Base-by-base conservation (phyloP, 2,888 invertebrate genomes). In the Hyalella azteca region DNA sequence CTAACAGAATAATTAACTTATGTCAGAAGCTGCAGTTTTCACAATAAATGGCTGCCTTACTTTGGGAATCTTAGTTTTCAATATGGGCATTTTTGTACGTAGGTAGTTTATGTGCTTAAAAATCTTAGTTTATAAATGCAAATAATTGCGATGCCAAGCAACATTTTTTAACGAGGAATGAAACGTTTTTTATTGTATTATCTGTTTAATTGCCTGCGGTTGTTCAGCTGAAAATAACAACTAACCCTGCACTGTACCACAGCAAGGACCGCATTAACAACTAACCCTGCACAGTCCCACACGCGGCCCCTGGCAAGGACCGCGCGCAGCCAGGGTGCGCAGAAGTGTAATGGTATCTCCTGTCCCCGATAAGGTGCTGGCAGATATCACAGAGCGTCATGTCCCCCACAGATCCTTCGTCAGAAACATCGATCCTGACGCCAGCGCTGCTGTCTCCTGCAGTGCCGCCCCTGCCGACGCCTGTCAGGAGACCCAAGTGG, bases 301-400 rank as follows among this genome's bases (percentile, higher is more conserved):
- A 91, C 77, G 87, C 87, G 2, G 89, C 90, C 78, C 89, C 88
- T 85, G 88, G 86, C 88, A 89, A 87, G 80, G 88, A 86, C 4
- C 89, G 86, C 49, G 90, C 90, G 87, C 91, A 91, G 4, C 91
- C 91, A 13, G 90, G 90, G 87, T 91, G 91, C 19, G 88, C 87
- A 0, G 88, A 87, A 39, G 88, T 86, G 89, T 91, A 89, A 85
- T 91, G 86, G 86, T 86, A 81, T 78, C 86, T 87, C 78, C 90
- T 87, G 85, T 88, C 88, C 3, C 87, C 86, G 2, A 89, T 88
- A 19, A 88, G 85, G 60, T 88, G 87, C 39, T 88, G 88, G 86
- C 90, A 91, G 73, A 90, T 86, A 40, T 89, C 88, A 87, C 89
- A 89, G 15, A 86, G 86, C 13, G 87, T 86, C n/a, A 87, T 80